Evolutionary conservation across 1,140 invertebrate species (phyloP), one percentile per base, ranked within the genome.

Genomic region (Megalopta genalis): DNA sequence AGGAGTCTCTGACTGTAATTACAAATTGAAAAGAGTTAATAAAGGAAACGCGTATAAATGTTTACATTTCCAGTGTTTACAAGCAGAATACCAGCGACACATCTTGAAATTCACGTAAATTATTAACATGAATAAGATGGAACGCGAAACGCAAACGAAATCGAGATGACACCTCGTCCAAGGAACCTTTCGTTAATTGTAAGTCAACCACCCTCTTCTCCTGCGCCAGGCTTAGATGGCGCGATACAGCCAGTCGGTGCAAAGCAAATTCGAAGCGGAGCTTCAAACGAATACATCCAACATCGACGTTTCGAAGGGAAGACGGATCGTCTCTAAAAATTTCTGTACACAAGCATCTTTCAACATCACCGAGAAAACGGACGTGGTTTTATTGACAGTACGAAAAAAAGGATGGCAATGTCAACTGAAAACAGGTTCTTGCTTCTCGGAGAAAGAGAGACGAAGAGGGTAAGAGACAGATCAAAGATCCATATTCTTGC

Each of bases 231-330:
- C 21, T 16, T 6, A 54, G 37, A n/a, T 21, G 65, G 69, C 64
- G 10, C 59, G 42, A 67, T 32, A 42, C 8, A 6, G 46, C 42
- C 16, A 16, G 23, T 4, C 10, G 52, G 66, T 52, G 60, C 21
- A 79, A 79, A 74, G 69, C 60, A 84, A 82, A 84, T 69, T 70
- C 66, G 52, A 70, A 62, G 32, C 18, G 16, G n/a, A 68, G 42
- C 59, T 39, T 60, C 12, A 18, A 77, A 49, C 74, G 49, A 82
- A 82, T 72, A 71, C 12, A 1, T 64, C 21, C 49, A 27, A 25
- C 59, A 52, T 72, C 46, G 16, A 78, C 57, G 21, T 5, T 82
- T 64, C 32, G 18, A 10, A 16, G 23, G 73, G n/a, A 68, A n/a
- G 18, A 77, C 42, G 49, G 25, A 54, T 70, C 7, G 37, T 46